Percentiles rank a stretch among this genome's conserved stretches.
Conservation (phyloP, 2,113 vertebrate species). For the Athene noctua region DNA sequence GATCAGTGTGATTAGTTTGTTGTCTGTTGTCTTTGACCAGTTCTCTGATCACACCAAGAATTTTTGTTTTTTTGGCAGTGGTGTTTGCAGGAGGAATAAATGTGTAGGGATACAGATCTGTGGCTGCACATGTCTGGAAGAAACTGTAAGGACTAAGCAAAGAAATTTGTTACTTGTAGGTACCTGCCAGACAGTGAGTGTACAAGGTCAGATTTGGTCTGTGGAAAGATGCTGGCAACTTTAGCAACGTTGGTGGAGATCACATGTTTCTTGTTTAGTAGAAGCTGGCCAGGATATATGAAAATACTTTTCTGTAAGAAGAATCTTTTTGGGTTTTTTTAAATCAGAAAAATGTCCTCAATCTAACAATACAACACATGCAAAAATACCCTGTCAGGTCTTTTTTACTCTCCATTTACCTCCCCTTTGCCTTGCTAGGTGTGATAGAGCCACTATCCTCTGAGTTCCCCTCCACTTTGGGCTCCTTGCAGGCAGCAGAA, state of each 20-base stretch:
- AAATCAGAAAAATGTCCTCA: background rate
- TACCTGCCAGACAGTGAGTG: background rate
- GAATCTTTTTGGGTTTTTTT: background rate
- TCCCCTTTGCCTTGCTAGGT: background rate
- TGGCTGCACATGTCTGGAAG: background rate
- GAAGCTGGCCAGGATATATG: background rate
- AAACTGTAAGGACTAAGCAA: background rate
- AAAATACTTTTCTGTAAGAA: background rate
- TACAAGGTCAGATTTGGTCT: background rate
- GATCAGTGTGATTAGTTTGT: background rate
- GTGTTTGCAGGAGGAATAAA: background rate
- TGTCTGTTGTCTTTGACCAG: background rate
- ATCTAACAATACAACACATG: background rate
- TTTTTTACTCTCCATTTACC: background rate
- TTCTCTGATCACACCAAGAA: background rate
- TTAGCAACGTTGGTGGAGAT: background rate
- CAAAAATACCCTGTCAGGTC: background rate
- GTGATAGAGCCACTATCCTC: background rate
- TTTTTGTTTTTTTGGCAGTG: background rate
- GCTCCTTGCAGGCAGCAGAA: background rate
- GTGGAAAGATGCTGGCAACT: background rate
- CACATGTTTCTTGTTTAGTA: background rate
- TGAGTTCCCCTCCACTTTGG: background rate
- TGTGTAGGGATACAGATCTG: background rate
- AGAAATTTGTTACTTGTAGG: background rate